Evolutionary conservation across 2,113 vertebrate species (phyloP).

Genomic region (Bufo bufo): DNA sequence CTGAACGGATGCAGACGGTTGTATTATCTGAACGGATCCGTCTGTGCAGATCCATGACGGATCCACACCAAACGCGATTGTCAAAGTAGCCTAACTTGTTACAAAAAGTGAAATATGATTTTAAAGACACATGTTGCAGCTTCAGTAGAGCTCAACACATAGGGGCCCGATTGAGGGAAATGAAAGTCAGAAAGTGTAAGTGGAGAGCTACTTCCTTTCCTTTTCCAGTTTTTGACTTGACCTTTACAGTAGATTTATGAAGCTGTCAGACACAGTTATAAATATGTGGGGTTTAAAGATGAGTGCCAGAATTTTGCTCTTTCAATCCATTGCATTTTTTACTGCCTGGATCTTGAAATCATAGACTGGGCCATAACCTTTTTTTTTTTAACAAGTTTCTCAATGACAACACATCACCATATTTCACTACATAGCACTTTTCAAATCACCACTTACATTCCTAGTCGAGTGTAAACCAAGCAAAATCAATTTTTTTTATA

Average conservation of each 20-base stretch:
- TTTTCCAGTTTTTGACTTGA: slow-evolving; percentile 11
- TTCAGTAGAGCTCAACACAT: background rate
- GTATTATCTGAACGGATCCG: too few relatives aligned
- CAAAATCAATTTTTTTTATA: slow-evolving; percentile 7
- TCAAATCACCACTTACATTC: background rate
- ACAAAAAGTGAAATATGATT: background rate
- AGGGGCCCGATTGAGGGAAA: background rate
- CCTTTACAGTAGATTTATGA: slow-evolving; percentile 50
- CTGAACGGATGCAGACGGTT: too few relatives aligned
- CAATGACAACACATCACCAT: background rate
- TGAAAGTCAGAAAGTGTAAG: slow-evolving; percentile 23
- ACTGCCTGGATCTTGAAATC: background rate
- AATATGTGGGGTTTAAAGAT: slow-evolving; percentile 11
- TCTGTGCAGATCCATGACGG: too few relatives aligned
- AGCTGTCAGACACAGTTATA: slow-evolving; percentile 40
- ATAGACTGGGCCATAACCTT: slow-evolving; percentile 14
- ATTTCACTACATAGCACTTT: background rate
- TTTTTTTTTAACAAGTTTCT: background rate
- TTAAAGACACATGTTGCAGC: background rate
- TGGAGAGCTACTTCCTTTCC: slow-evolving; percentile 5
- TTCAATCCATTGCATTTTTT: background rate
- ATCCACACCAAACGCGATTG: background rate
- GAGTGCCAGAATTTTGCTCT: slow-evolving; percentile 11
- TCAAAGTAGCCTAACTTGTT: too few relatives aligned
- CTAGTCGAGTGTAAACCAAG: background rate